Percentiles rank a stretch among this genome's conserved stretches.
phyloP scores from a whole-genome alignment of 1,140 invertebrate genomes.

The Centruroides vittatus region DNA sequence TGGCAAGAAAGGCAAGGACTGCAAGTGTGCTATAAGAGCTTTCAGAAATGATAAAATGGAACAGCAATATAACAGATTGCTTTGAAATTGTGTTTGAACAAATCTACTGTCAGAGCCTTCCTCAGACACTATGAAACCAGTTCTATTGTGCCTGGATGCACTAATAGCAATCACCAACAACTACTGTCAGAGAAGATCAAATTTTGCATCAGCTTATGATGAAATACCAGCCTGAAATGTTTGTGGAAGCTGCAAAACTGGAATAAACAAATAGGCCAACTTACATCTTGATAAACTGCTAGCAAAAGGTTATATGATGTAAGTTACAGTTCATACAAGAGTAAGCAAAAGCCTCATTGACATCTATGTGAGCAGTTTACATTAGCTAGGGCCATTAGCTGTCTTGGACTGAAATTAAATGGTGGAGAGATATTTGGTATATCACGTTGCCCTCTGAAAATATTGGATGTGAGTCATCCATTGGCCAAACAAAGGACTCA shows the following conservation, averaged over 20 bases:
- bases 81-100: neutral
- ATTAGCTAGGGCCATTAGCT: neutral
- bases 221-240: neutral
- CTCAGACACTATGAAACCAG: neutral
- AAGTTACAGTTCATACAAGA: neutral
- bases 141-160: neutral
- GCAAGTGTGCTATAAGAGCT: neutral
- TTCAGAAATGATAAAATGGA: neutral
- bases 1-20: neutral
- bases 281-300: too few relatives aligned
- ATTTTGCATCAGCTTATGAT: neutral
- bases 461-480: neutral
- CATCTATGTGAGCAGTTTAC: too few relatives aligned
- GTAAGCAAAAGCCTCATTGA: neutral
- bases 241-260: neutral
- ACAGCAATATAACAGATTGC: neutral
- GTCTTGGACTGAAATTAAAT: neutral
- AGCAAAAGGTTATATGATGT: neutral
- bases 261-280: neutral
- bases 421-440: neutral
- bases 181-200: neutral
- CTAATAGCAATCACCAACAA: neutral
- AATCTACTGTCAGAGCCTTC: neutral
- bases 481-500: neutral
- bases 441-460: neutral